Evolutionary conservation across 2,888 invertebrate species (phyloP).

Genomic region (Halictus quadricinctus): DNA sequence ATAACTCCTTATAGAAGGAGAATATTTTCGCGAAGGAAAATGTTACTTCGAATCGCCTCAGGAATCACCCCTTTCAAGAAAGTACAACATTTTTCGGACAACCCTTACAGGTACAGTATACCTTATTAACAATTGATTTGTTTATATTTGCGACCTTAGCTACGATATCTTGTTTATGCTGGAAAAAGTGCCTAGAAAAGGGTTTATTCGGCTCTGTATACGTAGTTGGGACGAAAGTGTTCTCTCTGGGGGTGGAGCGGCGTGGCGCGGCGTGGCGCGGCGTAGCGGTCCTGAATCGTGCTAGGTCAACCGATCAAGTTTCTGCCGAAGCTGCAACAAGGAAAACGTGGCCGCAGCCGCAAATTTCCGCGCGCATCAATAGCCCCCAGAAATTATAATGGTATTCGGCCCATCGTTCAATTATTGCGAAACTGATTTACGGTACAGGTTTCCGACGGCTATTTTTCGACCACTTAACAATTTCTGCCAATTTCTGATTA

Average conservation of each 20-base stretch:
- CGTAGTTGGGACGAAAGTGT: slow-evolving; percentile 19
- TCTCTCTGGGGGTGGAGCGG: neutral
- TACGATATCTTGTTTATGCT: neutral
- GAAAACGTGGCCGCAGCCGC: neutral
- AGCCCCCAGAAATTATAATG: neutral
- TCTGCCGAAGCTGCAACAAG: slow-evolving; percentile 31
- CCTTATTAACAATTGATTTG: neutral
- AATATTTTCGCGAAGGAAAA: too few relatives aligned
- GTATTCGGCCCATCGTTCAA: neutral
- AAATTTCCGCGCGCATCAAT: neutral
- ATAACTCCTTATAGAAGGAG: too few relatives aligned
- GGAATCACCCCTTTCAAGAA: too few relatives aligned
- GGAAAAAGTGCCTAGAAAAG: neutral
- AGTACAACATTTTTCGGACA: too few relatives aligned
- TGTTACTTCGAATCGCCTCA: too few relatives aligned
- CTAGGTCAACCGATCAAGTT: slow-evolving; percentile 17
- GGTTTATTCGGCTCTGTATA: neutral
- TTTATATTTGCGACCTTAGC: neutral
- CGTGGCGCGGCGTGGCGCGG: too few relatives aligned
- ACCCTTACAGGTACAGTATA: too few relatives aligned
- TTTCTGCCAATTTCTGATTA: neutral
- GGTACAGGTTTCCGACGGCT: neutral
- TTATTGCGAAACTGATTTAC: neutral
- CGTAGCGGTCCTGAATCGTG: slow-evolving; percentile 14
- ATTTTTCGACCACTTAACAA: neutral